Evolutionary conservation across 2,797 vertebrate genomes (phyloP).

Genomic region (Sparus aurata): DNA sequence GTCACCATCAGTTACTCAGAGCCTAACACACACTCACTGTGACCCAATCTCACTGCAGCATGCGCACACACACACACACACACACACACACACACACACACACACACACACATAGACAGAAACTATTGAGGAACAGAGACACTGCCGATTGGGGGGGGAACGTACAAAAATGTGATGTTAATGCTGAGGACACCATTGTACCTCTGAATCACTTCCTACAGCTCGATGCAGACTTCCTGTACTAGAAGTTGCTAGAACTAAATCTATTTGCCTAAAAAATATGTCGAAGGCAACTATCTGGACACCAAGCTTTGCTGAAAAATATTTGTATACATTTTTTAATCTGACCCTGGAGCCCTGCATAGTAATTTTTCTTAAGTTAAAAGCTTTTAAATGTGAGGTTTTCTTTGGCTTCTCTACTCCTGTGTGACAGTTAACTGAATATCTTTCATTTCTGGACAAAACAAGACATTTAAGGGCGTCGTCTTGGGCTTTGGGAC

Average conservation of each 20-base stretch:
- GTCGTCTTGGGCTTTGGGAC: no score
- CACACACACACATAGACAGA: slow-evolving; percentile 11
- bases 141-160: slow-evolving; percentile 9
- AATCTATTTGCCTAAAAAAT: no score
- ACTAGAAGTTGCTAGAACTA: neutral
- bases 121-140: slow-evolving; percentile 28
- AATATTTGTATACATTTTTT: no score
- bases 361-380: no score
- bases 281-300: no score
- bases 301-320: no score
- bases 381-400: no score
- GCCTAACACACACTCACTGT: slow-evolving; percentile 52
- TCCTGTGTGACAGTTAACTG: no score
- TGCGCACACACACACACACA: slow-evolving; percentile 10
- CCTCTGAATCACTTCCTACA: slow-evolving; percentile 16
- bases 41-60: slow-evolving; percentile 55
- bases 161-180: slow-evolving; percentile 6
- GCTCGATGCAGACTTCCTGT: neutral
- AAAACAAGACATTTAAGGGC: no score
- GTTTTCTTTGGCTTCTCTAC: no score
- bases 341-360: no score
- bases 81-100: slow-evolving; percentile 6
- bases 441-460: no score
- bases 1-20: slow-evolving; percentile 72
- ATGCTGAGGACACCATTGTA: neutral